phyloP scores from a whole-genome alignment of 2,888 invertebrate genomes.

The Erebia palarica region DNA sequence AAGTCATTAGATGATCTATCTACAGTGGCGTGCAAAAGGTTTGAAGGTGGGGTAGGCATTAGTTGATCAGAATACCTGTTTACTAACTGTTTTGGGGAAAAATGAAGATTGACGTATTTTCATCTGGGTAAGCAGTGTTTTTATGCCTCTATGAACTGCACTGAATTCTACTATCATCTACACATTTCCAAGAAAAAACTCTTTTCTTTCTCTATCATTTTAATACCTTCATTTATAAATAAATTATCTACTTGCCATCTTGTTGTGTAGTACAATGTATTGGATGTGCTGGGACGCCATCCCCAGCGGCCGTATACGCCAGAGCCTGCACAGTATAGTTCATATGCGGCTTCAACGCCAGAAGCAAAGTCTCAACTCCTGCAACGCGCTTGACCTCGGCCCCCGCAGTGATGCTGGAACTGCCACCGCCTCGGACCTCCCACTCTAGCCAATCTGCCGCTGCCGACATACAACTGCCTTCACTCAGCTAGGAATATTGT shows the following conservation, averaged over 20 bases:
- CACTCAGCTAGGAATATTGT: conserved; percentile 69
- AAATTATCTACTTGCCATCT: conserved; percentile 84
- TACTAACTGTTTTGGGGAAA: no score
- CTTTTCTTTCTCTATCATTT: background rate
- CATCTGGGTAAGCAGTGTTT: no score
- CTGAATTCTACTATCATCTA: no score
- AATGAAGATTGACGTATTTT: no score
- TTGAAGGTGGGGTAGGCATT: no score
- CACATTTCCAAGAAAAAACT: no score
- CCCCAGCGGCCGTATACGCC: conserved; percentile 93
- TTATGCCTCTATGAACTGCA: no score
- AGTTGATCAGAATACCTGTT: no score
- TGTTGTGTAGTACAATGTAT: conserved; percentile 92
- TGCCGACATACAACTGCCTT: conserved; percentile 80
- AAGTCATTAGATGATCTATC: no score
- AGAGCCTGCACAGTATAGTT: conserved; percentile 94
- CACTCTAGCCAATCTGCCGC: conserved; percentile 78
- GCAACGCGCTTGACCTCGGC: conserved; percentile 91
- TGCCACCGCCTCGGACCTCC: conserved; percentile 69
- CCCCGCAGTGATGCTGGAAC: conserved; percentile 58
- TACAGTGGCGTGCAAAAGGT: no score
- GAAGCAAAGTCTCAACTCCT: conserved; percentile 89
- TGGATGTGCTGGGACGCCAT: conserved; percentile 90
- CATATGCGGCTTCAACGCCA: conserved; percentile 90
- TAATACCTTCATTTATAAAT: background rate